phyloP scores from a whole-genome alignment of 2,797 vertebrate species.

The Hydrocynus forskahlii region DNA sequence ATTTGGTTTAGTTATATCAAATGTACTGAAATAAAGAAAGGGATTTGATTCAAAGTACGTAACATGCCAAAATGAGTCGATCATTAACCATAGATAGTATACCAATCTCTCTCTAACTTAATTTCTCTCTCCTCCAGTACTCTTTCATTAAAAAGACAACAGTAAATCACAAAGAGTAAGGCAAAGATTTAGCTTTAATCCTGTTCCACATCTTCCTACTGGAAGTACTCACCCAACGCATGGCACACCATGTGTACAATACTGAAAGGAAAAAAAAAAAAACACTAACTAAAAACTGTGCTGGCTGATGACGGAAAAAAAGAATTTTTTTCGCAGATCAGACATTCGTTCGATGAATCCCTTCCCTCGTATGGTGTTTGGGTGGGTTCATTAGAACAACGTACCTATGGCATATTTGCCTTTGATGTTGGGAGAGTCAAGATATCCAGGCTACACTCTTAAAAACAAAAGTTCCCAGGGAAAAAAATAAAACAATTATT shows the following conservation, averaged over 20 bases:
- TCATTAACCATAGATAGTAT: slow-evolving; percentile 31
- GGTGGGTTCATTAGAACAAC: background rate
- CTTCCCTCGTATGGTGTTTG: background rate
- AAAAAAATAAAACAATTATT: too few relatives aligned
- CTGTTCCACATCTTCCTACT: slow-evolving; percentile 29
- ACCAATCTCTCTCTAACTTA: slow-evolving; percentile 6
- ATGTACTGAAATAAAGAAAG: slow-evolving; percentile 39
- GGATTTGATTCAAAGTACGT: slow-evolving; percentile 10
- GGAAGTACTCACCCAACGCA: slow-evolving; percentile 23
- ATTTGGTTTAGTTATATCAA: slow-evolving; percentile 56
- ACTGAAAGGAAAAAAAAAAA: slow-evolving; percentile 33
- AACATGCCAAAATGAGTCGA: slow-evolving; percentile 23
- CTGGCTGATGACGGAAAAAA: slow-evolving; percentile 14
- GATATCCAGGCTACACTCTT: too few relatives aligned
- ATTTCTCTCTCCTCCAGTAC: slow-evolving; percentile 12
- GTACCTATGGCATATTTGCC: slow-evolving; percentile 3
- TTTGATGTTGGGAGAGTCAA: background rate
- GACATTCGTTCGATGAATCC: background rate
- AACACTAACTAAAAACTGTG: slow-evolving; percentile 15
- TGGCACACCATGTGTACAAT: slow-evolving; percentile 38
- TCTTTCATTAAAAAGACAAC: slow-evolving; percentile 24
- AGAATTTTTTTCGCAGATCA: background rate
- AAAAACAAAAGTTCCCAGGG: too few relatives aligned
- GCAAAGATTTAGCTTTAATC: slow-evolving; percentile 33
- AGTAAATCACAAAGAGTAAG: slow-evolving; percentile 41